Evolutionary conservation across 2,797 vertebrate genomes (phyloP), one percentile per base, ranked within the genome.

Genomic region (Pantherophis vulpinus): DNA sequence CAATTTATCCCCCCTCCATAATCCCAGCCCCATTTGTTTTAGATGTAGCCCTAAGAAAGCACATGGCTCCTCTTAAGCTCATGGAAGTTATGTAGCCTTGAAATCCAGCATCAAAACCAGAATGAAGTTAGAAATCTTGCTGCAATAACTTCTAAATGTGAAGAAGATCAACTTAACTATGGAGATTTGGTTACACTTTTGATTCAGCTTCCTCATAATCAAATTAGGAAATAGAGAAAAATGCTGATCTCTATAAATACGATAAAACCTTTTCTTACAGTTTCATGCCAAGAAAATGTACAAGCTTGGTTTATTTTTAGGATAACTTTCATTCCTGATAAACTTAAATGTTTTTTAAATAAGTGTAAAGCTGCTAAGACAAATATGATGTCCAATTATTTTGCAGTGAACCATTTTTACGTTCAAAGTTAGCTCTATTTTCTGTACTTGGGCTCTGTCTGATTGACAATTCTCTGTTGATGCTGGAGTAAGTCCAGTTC

Each of bases 151-250:
- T 93, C 93, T 91, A 91, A 92, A 51, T 87, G 92, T 29, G 86
- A 92, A 42, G 55, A 18, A 86, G 79, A 5, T 25, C 7, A 23
- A 25, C 0, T 9, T 66, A 88, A 58, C 87, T 59, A 32, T 88
- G 55, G 55, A 59, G 87, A 88, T 32, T n/a, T 88, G 32, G 29
- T 59, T 88, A 32, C 55, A 59, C 89, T 79, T 83, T 18, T 79
- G 70, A 20, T 25, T 88, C 66, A 93, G 2, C 1, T 66, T 92
- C 58, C 9, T 27, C 37, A 5, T 56, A 90, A 94, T 94, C 2
- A 27, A 16, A 37, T 95, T 91, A 89, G 1, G 87, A 94, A 92
- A 32, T 90, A 92, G 56, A 63, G 74, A 91, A 95, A 93, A 93
- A 25, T 60, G 3, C n/a, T 94, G 59, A 93, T 63, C 13, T 54